phyloP scores from a whole-genome alignment of 2,113 vertebrate species.

The Gadus macrocephalus region DNA sequence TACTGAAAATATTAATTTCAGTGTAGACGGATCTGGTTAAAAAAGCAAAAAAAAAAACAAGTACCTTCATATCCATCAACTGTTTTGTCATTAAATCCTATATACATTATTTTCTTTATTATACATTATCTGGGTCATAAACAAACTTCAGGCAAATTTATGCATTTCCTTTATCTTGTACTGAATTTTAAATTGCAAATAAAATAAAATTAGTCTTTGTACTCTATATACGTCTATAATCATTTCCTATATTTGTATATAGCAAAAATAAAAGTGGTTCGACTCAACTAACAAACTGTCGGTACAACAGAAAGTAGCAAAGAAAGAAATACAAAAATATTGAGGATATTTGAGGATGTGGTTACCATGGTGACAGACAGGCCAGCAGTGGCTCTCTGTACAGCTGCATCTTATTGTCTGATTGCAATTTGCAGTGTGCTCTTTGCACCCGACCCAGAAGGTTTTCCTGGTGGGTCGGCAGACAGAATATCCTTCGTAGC shows the following conservation, averaged over 20 bases:
- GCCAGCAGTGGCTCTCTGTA: not conserved
- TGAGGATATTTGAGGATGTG: no score
- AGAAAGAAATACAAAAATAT: no score
- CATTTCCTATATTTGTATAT: not conserved
- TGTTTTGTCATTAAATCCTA: constrained; percentile 32
- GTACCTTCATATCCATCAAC: constrained; percentile 37
- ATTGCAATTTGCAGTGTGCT: not conserved
- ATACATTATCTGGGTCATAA: constrained; percentile 53
- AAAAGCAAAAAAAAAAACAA: no score
- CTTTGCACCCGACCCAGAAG: not conserved
- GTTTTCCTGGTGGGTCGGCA: not conserved
- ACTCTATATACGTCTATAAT: constrained; percentile 37
- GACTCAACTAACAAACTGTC: no score
- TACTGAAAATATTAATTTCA: no score
- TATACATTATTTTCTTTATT: constrained; percentile 43
- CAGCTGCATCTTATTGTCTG: not conserved
- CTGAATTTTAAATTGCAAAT: constrained; percentile 72
- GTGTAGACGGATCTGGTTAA: no score
- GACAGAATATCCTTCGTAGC: not conserved
- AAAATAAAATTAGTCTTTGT: constrained; percentile 73
- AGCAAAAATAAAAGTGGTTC: no score
- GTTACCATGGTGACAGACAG: no score
- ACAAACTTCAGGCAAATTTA: constrained; percentile 63
- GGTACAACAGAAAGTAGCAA: no score
- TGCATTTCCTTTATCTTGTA: constrained; percentile 74